Base-by-base conservation (phyloP, 1,140 invertebrate genomes). In the Drosophila nannoptera region DNA sequence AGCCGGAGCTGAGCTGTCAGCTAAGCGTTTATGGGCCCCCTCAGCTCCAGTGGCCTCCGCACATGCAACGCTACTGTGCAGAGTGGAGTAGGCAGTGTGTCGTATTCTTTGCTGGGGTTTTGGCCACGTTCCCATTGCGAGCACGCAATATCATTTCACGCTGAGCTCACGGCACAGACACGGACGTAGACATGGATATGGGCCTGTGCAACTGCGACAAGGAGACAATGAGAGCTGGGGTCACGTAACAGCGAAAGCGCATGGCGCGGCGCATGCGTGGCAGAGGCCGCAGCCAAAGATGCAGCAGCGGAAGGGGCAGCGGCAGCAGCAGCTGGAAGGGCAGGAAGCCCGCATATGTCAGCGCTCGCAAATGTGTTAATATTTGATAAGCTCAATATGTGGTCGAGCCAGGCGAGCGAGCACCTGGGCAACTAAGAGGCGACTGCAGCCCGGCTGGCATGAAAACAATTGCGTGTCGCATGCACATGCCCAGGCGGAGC, bases 301-400 rank as follows among this genome's bases (percentile, higher is more conserved):
- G 22, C 22, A 22, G 22, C 22, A 3, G 22, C 3, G 22, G 22
- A 22, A 22, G 22, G 22, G 60, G 5, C 22, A 54, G 33, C 45
- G 29, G 65, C 22, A 14, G 53, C 8, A n/a, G 36, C 6, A 11
- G 64, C 31, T 12, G 12, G 49, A n/a, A n/a, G 2, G 14, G 11
- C 7, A 9, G n/a, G 16, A 11, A 4, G 56, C 66, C 70, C 75
- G 63, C 71, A 72, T 72, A 71, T 82, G 78, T 82, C 78, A 75
- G 78, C 78, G 78, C 78, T 78, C 50, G 78, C 66, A 76, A 82
- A 87, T 87, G 77, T 87, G 83, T 87, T 87, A 87, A 87, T 87
- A 87, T 87, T 87, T 87, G 75, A 87, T 87, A 82, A 87, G 73
- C 82, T 76, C 76, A 73, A 87, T 87, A 87, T 87, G 83, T 82